Percentiles rank a stretch among this genome's conserved stretches.
phyloP scores from a whole-genome alignment of 2,113 vertebrate species.

The Thinocorus orbignyianus region DNA sequence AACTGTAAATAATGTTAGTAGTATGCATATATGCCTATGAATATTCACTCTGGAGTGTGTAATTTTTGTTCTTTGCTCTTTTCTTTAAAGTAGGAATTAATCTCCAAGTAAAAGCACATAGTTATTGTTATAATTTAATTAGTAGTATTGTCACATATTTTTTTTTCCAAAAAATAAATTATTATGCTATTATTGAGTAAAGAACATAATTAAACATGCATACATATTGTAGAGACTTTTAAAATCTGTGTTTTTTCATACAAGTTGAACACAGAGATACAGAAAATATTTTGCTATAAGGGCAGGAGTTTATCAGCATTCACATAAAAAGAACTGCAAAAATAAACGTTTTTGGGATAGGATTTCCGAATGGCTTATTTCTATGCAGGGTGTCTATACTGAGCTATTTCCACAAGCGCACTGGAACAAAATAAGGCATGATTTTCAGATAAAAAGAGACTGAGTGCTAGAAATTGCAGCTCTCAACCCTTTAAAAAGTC shows the following conservation, averaged over 20 bases:
- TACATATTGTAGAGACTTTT: background rate
- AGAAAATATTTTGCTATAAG: background rate
- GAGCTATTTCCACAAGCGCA: background rate
- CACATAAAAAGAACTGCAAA: background rate
- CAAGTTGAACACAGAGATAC: background rate
- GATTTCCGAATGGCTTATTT: background rate
- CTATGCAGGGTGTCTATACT: background rate
- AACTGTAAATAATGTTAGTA: background rate
- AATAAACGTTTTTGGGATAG: background rate
- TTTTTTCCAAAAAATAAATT: constrained; percentile 18
- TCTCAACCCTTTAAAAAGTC: background rate
- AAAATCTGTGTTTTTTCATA: background rate
- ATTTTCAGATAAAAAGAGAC: background rate
- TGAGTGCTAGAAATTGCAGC: background rate
- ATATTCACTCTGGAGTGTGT: background rate
- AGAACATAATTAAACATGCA: constrained; percentile 11
- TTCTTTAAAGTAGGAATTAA: background rate
- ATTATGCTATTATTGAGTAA: background rate
- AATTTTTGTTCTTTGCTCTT: background rate
- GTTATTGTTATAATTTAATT: constrained; percentile 39
- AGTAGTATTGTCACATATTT: background rate
- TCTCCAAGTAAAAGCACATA: background rate
- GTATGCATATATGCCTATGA: background rate
- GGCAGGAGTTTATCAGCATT: background rate
- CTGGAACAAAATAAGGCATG: background rate